A percentile compares a stretch with the other conserved stretches of the same genome.
Conservation (phyloP, 2,113 vertebrate genomes). For the Phrynocephalus versicolor region DNA sequence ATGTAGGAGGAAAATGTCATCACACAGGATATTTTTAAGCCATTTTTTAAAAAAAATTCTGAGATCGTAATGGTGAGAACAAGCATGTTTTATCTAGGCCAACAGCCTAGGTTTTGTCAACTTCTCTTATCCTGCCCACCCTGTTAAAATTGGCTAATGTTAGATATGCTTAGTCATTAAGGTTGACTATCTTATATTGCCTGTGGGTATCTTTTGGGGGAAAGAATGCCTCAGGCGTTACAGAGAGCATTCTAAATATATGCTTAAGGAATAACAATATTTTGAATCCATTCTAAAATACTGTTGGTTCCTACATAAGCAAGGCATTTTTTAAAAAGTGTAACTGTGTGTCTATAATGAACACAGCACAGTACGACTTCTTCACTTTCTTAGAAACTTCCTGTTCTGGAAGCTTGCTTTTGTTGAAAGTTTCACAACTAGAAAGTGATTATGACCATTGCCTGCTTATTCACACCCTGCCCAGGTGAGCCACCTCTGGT, state of each 20-base stretch:
- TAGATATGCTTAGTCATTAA: conserved; percentile 20
- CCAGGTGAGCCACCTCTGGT: not conserved
- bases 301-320: not conserved
- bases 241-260: not conserved
- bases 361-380: not conserved
- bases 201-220: not conserved
- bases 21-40: not conserved
- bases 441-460: not conserved
- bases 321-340: not conserved
- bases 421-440: not conserved
- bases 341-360: not conserved
- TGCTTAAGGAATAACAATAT: not conserved
- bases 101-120: not conserved
- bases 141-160: conserved; percentile 4
- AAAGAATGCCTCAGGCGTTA: not conserved
- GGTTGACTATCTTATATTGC: not conserved
- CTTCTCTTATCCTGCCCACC: not conserved
- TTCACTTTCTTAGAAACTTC: not conserved
- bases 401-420: not conserved
- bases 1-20: too few relatives aligned
- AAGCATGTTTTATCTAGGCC: conserved; percentile 4
- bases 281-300: not conserved
- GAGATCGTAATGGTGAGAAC: not conserved
- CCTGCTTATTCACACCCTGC: not conserved
- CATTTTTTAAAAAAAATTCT: not conserved